Evolutionary conservation across 2,797 vertebrate species (phyloP).

Genomic region (Tapirus indicus): DNA sequence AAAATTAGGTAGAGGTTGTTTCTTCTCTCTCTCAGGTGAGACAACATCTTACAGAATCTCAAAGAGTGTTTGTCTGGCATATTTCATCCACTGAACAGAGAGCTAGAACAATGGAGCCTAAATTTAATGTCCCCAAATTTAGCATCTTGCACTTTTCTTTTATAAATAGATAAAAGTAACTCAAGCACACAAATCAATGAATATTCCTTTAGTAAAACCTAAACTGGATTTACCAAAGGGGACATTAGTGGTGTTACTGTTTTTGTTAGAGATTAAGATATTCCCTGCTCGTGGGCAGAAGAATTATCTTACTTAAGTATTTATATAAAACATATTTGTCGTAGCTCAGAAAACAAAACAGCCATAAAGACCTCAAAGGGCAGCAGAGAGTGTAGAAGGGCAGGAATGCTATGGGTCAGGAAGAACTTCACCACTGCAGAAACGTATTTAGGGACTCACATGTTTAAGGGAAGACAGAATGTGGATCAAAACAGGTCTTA

Average conservation of each 20-base stretch:
- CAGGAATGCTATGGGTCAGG: background rate
- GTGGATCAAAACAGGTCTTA: background rate
- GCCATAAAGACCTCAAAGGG: background rate
- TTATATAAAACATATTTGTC: background rate
- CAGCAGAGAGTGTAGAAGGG: background rate
- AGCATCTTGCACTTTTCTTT: background rate
- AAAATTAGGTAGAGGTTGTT: background rate
- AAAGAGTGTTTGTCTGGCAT: background rate
- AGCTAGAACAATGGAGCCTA: background rate
- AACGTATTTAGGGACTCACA: background rate
- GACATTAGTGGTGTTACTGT: background rate
- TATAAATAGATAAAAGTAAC: constrained; percentile 28
- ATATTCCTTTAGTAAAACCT: background rate
- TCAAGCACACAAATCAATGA: background rate
- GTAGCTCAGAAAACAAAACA: background rate
- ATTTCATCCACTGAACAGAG: background rate
- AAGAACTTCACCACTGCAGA: background rate
- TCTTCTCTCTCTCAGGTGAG: background rate
- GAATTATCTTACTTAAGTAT: background rate
- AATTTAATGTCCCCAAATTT: background rate
- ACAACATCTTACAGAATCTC: background rate
- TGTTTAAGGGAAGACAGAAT: background rate
- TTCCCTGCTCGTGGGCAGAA: background rate
- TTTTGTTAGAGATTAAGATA: background rate
- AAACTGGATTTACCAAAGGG: background rate